phyloP scores from a whole-genome alignment of 2,888 invertebrate species.

The Melieria picta region DNA sequence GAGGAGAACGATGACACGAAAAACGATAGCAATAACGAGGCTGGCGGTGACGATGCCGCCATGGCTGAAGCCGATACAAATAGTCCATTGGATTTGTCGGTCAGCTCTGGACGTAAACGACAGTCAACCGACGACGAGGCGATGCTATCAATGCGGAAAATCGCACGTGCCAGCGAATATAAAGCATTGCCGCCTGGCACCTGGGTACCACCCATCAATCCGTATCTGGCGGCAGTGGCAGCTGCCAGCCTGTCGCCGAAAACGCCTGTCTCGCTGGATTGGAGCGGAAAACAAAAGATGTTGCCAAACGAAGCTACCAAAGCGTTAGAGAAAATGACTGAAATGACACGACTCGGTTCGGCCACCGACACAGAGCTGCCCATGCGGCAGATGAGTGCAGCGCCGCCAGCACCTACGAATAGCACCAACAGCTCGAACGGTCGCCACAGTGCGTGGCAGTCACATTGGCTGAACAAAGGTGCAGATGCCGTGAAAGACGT shows the following conservation, averaged over 20 bases:
- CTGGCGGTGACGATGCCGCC: constrained; percentile 34
- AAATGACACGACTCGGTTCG: constrained; percentile 84
- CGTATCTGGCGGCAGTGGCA: constrained; percentile 83
- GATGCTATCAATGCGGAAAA: constrained; percentile 70
- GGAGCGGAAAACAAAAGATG: constrained; percentile 77
- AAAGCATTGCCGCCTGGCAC: constrained; percentile 75
- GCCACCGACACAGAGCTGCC: constrained; percentile 62
- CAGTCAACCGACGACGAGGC: constrained; percentile 75
- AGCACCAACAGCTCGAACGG: constrained; percentile 68
- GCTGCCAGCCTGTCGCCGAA: constrained; percentile 80
- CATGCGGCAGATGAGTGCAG: constrained; percentile 38
- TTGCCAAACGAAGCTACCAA: constrained; percentile 85
- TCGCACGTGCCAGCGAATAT: constrained; percentile 74
- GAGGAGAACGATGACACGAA: constrained; percentile 17
- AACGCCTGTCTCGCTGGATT: constrained; percentile 74
- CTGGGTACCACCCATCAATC: constrained; percentile 83
- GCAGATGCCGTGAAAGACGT: constrained; percentile 96
- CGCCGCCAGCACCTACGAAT: constrained; percentile 42
- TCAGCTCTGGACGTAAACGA: constrained; percentile 78
- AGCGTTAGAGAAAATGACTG: constrained; percentile 91
- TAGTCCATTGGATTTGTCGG: constrained; percentile 82
- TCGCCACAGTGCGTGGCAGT: constrained; percentile 93
- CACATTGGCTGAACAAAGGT: constrained; percentile 96
- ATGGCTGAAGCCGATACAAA: constrained; percentile 44
- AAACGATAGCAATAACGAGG: constrained; percentile 19